Percentiles rank a stretch among this genome's conserved stretches.
These are phyloP conservation scores for Raja brachyura DNA, from an alignment of 2,113 vertebrate species.

Conservation along the genomic window DNA sequence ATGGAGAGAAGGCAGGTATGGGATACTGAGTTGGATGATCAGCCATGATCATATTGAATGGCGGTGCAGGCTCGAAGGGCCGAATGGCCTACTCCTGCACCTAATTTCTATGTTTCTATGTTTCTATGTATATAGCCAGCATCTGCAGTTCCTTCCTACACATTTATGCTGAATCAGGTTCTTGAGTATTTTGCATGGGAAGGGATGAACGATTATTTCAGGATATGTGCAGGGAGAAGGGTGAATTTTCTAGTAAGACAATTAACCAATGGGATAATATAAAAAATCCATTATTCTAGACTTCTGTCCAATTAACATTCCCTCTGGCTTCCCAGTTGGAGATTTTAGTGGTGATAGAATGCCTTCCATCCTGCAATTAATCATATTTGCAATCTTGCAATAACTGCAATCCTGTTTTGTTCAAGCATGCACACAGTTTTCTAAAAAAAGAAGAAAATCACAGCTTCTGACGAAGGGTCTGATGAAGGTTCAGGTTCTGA, in stretches of 20 bases:
- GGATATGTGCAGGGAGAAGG: neutral
- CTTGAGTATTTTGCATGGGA: neutral
- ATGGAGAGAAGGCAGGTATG: too few relatives aligned
- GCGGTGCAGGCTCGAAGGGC: too few relatives aligned
- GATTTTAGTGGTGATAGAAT: neutral
- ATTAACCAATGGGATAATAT: neutral
- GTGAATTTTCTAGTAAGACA: neutral
- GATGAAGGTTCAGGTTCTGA: too few relatives aligned
- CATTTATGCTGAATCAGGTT: neutral
- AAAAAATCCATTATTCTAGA: neutral
- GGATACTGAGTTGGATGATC: too few relatives aligned
- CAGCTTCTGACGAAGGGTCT: too few relatives aligned
- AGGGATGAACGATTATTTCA: neutral
- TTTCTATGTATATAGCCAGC: too few relatives aligned
- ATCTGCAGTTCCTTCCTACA: too few relatives aligned
- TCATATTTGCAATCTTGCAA: too few relatives aligned
- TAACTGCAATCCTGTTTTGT: neutral
- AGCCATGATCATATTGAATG: too few relatives aligned
- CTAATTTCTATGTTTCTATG: too few relatives aligned
- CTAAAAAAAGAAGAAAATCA: neutral
- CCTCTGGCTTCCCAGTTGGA: neutral
- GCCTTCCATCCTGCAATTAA: neutral
- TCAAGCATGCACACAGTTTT: neutral
- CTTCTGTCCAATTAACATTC: neutral
- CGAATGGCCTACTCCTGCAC: too few relatives aligned